Evolutionary conservation across 2,797 vertebrate genomes (phyloP).

Genomic region (Poeciliopsis gracilis): DNA sequence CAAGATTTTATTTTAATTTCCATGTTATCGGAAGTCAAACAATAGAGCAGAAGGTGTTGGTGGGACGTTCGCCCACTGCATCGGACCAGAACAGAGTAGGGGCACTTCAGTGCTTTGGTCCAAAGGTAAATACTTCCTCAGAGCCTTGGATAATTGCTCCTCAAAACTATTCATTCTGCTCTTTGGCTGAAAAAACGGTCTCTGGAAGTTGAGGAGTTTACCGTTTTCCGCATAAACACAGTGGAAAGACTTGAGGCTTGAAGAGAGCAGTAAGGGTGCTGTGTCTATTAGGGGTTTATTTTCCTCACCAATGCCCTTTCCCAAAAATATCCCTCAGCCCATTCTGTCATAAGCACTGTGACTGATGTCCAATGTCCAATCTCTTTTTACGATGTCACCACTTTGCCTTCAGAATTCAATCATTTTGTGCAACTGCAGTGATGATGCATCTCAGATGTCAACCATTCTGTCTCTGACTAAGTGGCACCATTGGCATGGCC

Average conservation of each 20-base stretch:
- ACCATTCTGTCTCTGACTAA: constrained; percentile 51
- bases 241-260: background rate
- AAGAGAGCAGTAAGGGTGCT: background rate
- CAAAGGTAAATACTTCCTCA: too few relatives aligned
- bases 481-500: constrained; percentile 52
- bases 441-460: constrained; percentile 58
- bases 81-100: too few relatives aligned
- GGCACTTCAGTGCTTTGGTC: too few relatives aligned
- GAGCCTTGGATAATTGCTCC: too few relatives aligned
- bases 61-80: too few relatives aligned
- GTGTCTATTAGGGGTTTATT: background rate
- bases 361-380: constrained; percentile 65
- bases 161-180: too few relatives aligned
- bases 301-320: constrained; percentile 13
- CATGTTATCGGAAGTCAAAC: too few relatives aligned
- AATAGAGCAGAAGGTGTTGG: too few relatives aligned
- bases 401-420: constrained; percentile 75
- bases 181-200: too few relatives aligned
- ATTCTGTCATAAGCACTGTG: constrained; percentile 58
- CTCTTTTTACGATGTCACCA: constrained; percentile 64
- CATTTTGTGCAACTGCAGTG: constrained; percentile 68
- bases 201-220: background rate
- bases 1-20: too few relatives aligned
- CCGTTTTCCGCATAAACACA: background rate
- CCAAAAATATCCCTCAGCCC: constrained; percentile 26